phyloP scores from a whole-genome alignment of 1,140 invertebrate species.

The Drosophila auraria region DNA sequence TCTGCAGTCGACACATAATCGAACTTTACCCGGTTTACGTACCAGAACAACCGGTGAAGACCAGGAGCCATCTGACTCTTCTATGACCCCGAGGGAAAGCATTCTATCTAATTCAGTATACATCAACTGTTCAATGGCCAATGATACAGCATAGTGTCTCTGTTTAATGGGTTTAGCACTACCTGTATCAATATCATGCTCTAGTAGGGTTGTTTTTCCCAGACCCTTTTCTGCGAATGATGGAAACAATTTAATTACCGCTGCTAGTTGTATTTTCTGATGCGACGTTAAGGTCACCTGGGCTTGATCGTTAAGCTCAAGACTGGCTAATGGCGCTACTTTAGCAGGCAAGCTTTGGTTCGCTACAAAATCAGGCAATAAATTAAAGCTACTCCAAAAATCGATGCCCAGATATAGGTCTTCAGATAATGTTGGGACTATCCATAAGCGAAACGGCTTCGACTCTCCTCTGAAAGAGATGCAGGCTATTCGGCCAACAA shows the following conservation, averaged over 20 bases:
- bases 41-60: background rate
- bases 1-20: background rate
- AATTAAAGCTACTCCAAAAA: constrained; percentile 3
- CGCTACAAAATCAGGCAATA: background rate
- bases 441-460: background rate
- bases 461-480: background rate
- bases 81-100: background rate
- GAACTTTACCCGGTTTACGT: background rate
- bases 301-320: background rate
- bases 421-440: background rate
- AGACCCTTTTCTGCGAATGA: background rate
- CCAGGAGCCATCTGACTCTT: background rate
- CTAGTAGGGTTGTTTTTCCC: background rate
- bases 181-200: constrained; percentile 6
- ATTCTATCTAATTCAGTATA: background rate
- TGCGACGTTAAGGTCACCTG: background rate
- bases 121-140: background rate
- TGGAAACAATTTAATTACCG: background rate
- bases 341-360: background rate
- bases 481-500: background rate
- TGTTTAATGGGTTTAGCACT: constrained; percentile 3
- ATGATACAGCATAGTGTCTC: background rate
- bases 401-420: background rate
- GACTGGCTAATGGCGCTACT: background rate
- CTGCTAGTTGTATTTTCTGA: background rate